Base-by-base conservation (phyloP, 2,113 vertebrate genomes). In the Strigops habroptila region DNA sequence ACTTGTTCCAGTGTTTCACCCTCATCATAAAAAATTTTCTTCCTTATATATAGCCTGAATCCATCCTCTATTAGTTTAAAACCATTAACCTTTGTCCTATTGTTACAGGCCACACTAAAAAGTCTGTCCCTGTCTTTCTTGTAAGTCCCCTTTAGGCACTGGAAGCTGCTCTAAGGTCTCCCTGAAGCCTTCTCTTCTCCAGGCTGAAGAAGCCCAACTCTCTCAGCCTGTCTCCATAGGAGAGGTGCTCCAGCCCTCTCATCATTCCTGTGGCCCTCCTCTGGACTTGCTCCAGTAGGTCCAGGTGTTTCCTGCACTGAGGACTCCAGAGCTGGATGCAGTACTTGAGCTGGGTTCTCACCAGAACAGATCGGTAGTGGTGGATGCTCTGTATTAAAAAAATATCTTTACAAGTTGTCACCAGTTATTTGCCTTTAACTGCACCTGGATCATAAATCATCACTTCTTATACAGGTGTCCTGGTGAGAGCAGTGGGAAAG, bases 291-390 rank as follows among this genome's bases (percentile, higher is more conserved):
- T 90, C 12, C 25, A 21, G 4, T 12, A 4, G 28, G 23, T 39
- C 21, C 37, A 22, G 28, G 23, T 31, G 30, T 63, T 73, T 81
- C 25, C 17, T 43, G 30, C 33, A 14, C 52, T 67, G 12, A 74
- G 39, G 12, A 21, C 14, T 46, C 68, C 1, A 3, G 25, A 86
- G 9, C 3, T 27, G 19, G 10, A n/a, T 10, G 7, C 12, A 35
- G 3, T 9, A 67, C 9, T 79, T 3, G 37, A 43, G 17, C 18
- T 52, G 48, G 21, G 4, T 4, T 80, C 81, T 68, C 48, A 59
- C 9, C 11, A 35, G 8, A 27, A 14, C 0, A 0, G 16, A n/a
- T 43, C n/a, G 62, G 5, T 28, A 31, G 24, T 48, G 4, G 4
- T 11, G 3, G 6, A 37, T 37, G 2, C 6, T 77, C 18, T 27